These are phyloP conservation scores for Microtus obscurus DNA, from an alignment of 2,797 vertebrate genomes.

Conservation along the genomic window DNA sequence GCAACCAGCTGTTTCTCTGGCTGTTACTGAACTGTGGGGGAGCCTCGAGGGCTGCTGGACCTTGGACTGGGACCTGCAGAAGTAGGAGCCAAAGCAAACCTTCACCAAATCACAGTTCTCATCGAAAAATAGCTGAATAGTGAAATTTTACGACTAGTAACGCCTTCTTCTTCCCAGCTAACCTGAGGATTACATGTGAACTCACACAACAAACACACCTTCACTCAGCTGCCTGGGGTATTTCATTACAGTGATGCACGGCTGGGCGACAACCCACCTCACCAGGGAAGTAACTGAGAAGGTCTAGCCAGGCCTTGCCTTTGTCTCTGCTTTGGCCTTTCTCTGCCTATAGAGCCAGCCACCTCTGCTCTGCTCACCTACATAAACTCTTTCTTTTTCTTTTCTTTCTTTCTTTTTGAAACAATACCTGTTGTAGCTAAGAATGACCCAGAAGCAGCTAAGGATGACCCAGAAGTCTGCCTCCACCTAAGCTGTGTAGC, in stretches of 20 bases:
- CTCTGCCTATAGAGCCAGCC: neutral
- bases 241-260: neutral
- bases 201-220: neutral
- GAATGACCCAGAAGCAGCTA: neutral
- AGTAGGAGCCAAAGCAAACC: neutral
- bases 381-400: too few relatives aligned
- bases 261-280: neutral
- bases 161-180: neutral
- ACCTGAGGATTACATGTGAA: neutral
- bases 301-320: neutral
- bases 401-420: neutral
- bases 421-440: neutral
- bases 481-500: neutral
- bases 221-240: neutral
- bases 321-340: neutral
- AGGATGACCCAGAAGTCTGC: neutral
- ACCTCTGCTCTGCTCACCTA: neutral
- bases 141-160: neutral
- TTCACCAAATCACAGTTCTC: neutral
- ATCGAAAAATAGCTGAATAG: neutral
- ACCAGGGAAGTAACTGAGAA: neutral
- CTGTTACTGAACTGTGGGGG: neutral
- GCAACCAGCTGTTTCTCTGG: neutral
- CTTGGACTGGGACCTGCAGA: neutral
- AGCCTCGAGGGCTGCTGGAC: neutral